These are phyloP conservation scores for Dolichoris vasculosae DNA, from an alignment of 1,140 invertebrate species.

Conservation along the genomic window DNA sequence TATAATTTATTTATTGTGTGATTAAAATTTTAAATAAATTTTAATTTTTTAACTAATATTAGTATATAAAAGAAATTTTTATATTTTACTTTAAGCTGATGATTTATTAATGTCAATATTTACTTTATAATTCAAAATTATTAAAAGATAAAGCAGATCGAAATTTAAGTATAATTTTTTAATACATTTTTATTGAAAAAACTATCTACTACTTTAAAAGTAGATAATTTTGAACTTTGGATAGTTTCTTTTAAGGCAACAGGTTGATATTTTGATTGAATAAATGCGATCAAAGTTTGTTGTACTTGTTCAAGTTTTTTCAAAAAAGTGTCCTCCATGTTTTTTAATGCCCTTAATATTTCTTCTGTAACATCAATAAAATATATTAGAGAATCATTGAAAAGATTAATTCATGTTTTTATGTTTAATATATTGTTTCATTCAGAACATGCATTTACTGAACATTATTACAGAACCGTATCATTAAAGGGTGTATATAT, in stretches of 20 bases:
- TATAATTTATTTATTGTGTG: no score
- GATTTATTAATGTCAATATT: no score
- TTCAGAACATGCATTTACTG: not conserved
- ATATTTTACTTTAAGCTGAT: no score
- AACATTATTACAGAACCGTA: no score
- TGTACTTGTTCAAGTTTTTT: constrained; percentile 51
- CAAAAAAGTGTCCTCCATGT: constrained; percentile 55
- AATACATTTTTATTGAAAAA: constrained; percentile 18
- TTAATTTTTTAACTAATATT: no score
- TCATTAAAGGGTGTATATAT: no score
- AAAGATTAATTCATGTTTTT: constrained; percentile 34
- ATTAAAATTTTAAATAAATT: no score
- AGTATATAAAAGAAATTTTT: no score
- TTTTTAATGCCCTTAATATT: constrained; percentile 57
- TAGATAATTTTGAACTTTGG: not conserved
- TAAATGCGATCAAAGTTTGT: constrained; percentile 33
- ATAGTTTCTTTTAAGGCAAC: not conserved
- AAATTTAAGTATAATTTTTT: constrained; percentile 28
- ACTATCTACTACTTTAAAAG: constrained; percentile 33
- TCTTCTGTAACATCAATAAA: constrained; percentile 55
- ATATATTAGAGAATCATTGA: not conserved
- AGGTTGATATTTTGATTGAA: constrained; percentile 24
- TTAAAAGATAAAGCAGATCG: not conserved
- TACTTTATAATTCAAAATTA: no score
- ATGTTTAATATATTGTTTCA: not conserved